Conservation (phyloP, 2,888 invertebrate species). For the Empis stercorea region DNA sequence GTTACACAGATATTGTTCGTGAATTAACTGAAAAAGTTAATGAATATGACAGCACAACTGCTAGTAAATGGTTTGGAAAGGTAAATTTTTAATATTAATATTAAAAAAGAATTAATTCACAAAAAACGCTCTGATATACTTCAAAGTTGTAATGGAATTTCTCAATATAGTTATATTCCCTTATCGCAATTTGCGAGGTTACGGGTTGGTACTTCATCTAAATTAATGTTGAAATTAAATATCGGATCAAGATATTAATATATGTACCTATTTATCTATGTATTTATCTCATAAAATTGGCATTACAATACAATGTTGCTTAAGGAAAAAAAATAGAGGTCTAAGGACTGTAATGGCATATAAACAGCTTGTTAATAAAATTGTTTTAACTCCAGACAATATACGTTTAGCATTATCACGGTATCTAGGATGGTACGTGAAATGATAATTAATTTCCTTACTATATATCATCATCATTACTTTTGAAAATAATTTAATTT, state of each 20-base stretch:
- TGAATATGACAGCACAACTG: constrained; percentile 63
- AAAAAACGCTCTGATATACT: no score
- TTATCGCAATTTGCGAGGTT: no score
- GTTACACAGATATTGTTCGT: constrained; percentile 68
- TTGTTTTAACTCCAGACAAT: constrained; percentile 60
- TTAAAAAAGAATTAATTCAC: no score
- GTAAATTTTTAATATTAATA: constrained; percentile 35
- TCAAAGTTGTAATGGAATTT: no score
- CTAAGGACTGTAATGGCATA: constrained; percentile 61
- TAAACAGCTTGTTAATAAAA: constrained; percentile 54
- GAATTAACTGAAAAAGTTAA: constrained; percentile 68
- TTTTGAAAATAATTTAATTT: no score
- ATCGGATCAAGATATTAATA: no score
- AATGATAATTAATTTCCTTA: no score
- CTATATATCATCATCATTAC: no score
- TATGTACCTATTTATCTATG: no score
- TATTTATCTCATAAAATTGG: constrained; percentile 38
- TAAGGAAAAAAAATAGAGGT: constrained; percentile 74
- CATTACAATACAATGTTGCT: constrained; percentile 83
- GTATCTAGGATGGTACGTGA: constrained; percentile 81
- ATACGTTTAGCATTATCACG: constrained; percentile 64
- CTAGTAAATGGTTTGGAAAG: constrained; percentile 68
- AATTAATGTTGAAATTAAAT: no score
- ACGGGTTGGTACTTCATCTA: no score
- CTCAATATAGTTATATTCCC: no score